Base-by-base conservation (phyloP, 2,888 invertebrate species). In the Agrochola macilenta region DNA sequence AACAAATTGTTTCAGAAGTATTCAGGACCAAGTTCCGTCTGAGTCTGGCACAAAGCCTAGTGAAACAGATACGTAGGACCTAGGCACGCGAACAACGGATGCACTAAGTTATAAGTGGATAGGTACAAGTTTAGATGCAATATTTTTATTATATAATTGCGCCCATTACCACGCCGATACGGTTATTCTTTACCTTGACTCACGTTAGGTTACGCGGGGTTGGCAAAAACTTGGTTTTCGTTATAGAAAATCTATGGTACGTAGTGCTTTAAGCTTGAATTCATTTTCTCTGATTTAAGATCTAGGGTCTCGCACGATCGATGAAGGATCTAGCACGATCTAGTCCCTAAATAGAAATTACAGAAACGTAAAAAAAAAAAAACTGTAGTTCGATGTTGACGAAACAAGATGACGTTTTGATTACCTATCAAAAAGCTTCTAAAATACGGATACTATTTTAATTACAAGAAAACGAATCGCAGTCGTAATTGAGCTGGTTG, bases 121-220 rank as follows among this genome's bases (percentile, higher is more conserved):
- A 61, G 14, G 23, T 74, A 69, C 76, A 84, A 83, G 73, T 78
- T 82, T 58, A 75, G 71, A 78, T 75, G 83, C 43, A 65, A 82
- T 82, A 74, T 72, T 82, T 78, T 82, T 78, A 82, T 78, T 39
- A 69, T 58, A 66, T 85, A 82, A 82, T 86, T 85, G 54, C 57
- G 5, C 46, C 12, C 5, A 83, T 83, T 85, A 83, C 11, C 23
- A 69, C 71, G 64, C 39, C 68, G n/a, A 68, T 83, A 77, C 30
- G 30, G 65, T 81, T 61, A 65, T 64, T 61, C 78, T 82, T 78
- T 58, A 66, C 86, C 78, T 83, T 83, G 86, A 69, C 83, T 71
- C 57, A 64, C 64, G 71, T 60, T 63, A 54, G 43, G 23, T 14
- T 14, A 26, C n/a, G 1, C 57, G 77, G 69, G 73, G 60, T 14